These are phyloP conservation scores for Himalopsyche japonica DNA, from an alignment of 2,888 invertebrate genomes.

Conservation along the genomic window DNA sequence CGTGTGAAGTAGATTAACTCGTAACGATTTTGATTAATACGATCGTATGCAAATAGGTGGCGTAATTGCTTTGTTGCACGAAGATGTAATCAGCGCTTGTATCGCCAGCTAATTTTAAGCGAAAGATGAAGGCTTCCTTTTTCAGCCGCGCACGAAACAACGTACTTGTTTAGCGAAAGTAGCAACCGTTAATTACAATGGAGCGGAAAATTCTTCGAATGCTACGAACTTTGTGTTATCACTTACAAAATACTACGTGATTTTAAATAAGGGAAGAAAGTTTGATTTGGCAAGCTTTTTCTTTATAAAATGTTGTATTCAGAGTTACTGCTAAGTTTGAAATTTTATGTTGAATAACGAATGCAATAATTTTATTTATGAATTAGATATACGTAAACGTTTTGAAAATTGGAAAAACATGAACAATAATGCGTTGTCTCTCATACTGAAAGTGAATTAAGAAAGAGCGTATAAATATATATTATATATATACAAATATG, in stretches of 20 bases:
- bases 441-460: too few relatives aligned
- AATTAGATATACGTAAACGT: too few relatives aligned
- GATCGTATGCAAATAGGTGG: slow-evolving; percentile 19
- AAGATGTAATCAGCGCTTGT: slow-evolving; percentile 8
- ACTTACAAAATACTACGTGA: background rate
- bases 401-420: too few relatives aligned
- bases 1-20: background rate
- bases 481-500: too few relatives aligned
- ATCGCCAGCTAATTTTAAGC: background rate
- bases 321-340: too few relatives aligned
- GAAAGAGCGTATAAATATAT: too few relatives aligned
- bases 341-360: too few relatives aligned
- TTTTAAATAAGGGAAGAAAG: background rate
- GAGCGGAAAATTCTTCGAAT: background rate
- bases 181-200: background rate
- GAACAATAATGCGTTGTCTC: too few relatives aligned
- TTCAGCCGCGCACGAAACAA: slow-evolving; percentile 4
- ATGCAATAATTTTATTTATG: too few relatives aligned
- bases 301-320: too few relatives aligned
- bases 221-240: background rate
- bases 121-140: background rate
- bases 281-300: too few relatives aligned
- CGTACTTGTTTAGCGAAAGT: background rate
- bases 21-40: slow-evolving; percentile 2
- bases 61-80: slow-evolving; percentile 27